These are phyloP conservation scores for Mya arenaria DNA, from an alignment of 1,140 invertebrate genomes.

Conservation along the genomic window DNA sequence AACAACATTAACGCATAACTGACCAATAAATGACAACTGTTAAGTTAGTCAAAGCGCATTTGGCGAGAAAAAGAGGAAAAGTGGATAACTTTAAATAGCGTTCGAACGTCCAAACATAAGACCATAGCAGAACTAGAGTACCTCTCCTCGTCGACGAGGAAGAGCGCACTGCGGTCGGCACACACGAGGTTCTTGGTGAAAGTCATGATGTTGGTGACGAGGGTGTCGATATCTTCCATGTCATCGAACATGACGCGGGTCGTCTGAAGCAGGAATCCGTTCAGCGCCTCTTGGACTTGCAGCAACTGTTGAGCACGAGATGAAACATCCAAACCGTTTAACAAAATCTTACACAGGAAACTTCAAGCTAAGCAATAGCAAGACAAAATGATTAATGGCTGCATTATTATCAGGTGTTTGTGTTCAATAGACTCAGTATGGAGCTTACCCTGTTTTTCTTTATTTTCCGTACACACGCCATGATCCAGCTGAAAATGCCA, in stretches of 20 bases:
- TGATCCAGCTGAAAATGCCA: slow-evolving; percentile 61
- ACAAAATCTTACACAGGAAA: background rate
- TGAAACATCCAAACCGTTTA: background rate
- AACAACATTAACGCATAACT: no score
- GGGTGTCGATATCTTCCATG: slow-evolving; percentile 89
- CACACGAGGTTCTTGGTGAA: slow-evolving; percentile 89
- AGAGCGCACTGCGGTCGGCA: slow-evolving; percentile 89
- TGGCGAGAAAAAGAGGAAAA: no score
- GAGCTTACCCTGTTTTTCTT: slow-evolving; percentile 54
- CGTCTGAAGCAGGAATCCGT: slow-evolving; percentile 87
- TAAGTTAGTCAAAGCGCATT: no score
- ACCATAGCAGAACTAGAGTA: no score
- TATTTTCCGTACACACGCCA: slow-evolving; percentile 60
- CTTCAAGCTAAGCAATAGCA: no score
- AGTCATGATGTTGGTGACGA: slow-evolving; percentile 89
- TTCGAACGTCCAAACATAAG: no score
- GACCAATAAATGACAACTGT: no score
- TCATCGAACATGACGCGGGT: slow-evolving; percentile 87
- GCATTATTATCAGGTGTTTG: no score
- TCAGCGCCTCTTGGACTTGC: slow-evolving; percentile 79
- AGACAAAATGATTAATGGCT: no score
- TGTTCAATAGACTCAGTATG: no score
- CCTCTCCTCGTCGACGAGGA: slow-evolving; percentile 87
- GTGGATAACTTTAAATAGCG: no score
- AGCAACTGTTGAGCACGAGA: slow-evolving; percentile 51